Conservation (phyloP, 2,797 vertebrate genomes). For the Taenioides sp. region DNA sequence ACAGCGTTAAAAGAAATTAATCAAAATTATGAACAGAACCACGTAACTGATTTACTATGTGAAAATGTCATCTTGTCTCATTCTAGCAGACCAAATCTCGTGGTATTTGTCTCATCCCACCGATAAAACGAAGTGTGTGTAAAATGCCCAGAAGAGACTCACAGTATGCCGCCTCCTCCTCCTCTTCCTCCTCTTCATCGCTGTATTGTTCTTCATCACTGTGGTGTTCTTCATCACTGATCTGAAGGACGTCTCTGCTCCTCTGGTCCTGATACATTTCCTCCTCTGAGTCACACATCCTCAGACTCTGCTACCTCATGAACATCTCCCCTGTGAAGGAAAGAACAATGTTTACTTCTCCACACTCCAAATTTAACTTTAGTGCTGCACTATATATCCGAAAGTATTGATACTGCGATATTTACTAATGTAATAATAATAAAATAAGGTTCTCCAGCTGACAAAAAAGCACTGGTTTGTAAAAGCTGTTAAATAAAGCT, state of each 20-base stretch:
- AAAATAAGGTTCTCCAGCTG: no score
- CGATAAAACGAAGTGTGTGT: neutral
- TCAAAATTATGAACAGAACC: no score
- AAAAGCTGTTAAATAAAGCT: no score
- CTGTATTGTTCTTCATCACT: constrained; percentile 7
- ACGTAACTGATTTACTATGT: no score
- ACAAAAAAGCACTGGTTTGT: no score
- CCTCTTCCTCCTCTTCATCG: constrained; percentile 24
- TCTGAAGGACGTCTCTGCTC: constrained; percentile 21
- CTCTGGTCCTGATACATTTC: constrained; percentile 6
- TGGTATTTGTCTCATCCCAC: no score
- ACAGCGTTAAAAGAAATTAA: no score
- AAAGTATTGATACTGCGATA: no score
- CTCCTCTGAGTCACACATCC: constrained; percentile 59
- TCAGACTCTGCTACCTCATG: constrained; percentile 55
- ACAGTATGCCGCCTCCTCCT: constrained; percentile 15
- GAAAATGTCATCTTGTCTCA: no score
- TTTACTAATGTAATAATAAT: no score
- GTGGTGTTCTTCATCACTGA: constrained; percentile 38
- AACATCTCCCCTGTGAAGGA: constrained; percentile 29
- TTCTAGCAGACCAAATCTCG: no score
- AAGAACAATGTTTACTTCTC: neutral
- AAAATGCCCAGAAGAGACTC: neutral
- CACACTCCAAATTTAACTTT: neutral
- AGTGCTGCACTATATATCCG: no score